Evolutionary conservation across 2,888 invertebrate species (phyloP).

Genomic region (Sepioteuthis lessoniana): DNA sequence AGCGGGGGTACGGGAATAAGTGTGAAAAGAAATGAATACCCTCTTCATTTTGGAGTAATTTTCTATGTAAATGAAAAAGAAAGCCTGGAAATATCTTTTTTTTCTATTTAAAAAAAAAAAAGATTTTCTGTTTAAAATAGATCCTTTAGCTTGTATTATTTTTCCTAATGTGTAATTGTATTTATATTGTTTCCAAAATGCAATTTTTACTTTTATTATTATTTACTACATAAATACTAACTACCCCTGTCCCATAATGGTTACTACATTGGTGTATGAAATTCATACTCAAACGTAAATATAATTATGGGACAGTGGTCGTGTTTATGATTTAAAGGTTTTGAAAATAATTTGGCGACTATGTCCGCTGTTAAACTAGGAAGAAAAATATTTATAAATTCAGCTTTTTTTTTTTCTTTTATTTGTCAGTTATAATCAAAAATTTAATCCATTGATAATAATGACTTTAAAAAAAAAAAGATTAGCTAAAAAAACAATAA

Average conservation of each 20-base stretch:
- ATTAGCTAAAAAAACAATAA: background rate
- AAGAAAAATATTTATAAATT: background rate
- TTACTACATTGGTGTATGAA: too few relatives aligned
- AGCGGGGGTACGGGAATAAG: background rate
- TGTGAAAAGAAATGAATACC: background rate
- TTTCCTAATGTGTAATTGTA: background rate
- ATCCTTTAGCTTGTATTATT: background rate
- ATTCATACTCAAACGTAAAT: too few relatives aligned
- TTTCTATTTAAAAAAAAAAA: background rate
- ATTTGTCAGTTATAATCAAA: background rate
- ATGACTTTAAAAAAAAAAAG: background rate
- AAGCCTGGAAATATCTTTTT: background rate
- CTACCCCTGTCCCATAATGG: too few relatives aligned
- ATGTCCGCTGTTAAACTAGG: background rate
- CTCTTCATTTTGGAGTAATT: background rate
- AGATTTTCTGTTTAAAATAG: background rate
- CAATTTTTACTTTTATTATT: background rate
- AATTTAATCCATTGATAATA: background rate
- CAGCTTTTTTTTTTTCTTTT: background rate
- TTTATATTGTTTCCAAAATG: background rate
- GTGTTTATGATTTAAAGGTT: too few relatives aligned
- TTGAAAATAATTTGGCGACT: too few relatives aligned
- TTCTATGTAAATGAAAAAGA: background rate
- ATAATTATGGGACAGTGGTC: too few relatives aligned
- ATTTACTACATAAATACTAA: background rate